phyloP scores from a whole-genome alignment of 2,113 vertebrate species.

The Mesocricetus auratus region DNA sequence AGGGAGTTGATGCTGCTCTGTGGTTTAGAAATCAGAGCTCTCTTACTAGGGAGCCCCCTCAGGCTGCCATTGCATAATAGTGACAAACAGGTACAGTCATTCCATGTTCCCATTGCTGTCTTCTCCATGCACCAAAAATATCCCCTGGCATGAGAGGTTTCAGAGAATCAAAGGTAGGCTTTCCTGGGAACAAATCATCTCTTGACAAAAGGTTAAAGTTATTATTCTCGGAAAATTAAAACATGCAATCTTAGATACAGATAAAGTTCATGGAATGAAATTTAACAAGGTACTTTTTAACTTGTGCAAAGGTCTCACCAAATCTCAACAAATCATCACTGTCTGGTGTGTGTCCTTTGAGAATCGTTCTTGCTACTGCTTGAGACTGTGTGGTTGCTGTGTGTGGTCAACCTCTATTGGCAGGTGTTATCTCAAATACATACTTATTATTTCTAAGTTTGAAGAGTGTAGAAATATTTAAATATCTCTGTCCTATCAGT shows the following conservation, averaged over 20 bases:
- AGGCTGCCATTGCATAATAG: conserved; percentile 53
- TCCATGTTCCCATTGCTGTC: background rate
- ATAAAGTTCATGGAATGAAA: conserved; percentile 1
- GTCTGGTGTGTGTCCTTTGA: background rate
- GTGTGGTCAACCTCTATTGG: background rate
- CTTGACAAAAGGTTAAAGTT: background rate
- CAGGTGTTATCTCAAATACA: background rate
- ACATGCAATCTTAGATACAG: conserved; percentile 13
- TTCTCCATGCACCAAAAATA: background rate
- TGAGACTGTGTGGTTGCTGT: background rate
- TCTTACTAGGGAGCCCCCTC: background rate
- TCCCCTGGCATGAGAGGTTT: background rate
- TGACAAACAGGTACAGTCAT: background rate
- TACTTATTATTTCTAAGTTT: background rate
- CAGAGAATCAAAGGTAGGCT: background rate
- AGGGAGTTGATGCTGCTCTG: background rate
- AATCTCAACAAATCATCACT: conserved; percentile 14
- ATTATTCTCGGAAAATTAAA: conserved; percentile 38
- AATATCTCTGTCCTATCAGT: background rate
- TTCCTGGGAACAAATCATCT: background rate
- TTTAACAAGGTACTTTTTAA: background rate
- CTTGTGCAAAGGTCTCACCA: background rate
- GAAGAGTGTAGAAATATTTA: background rate
- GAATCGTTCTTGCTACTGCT: background rate
- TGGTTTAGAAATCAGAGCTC: conserved; percentile 52